Base-by-base conservation (phyloP, 2,113 vertebrate genomes). In the Silurus asotus region DNA sequence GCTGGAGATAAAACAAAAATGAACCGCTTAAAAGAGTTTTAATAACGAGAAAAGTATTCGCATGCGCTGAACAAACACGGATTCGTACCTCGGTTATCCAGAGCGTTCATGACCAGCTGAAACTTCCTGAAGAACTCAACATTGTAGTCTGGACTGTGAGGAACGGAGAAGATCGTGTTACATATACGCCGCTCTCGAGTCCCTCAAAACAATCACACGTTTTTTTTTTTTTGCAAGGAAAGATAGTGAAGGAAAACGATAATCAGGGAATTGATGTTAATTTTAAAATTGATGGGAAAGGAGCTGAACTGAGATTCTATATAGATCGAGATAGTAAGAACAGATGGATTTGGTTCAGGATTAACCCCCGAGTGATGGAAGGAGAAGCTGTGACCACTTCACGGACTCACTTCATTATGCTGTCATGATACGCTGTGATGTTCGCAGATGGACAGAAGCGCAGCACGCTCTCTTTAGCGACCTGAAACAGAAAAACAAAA, bases 101-200 rank as follows among this genome's bases (percentile, higher is more conserved):
- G 93, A 87, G 98, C 98, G 84, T 99, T 99, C 98, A 99, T 99
- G 91, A 99, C 98, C 91, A 99, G 93, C 3, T 96, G 95, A 88
- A 99, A 99, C 83, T 96, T 96, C 88, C 96, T 96, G 89, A 99
- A 99, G 95, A 99, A 99, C 90, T 99, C 98, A 91, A 98, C 96
- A 14, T 99, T 98, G 92, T 99, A 99, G 88, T 99, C 98, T 56
- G 97, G 96, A 92, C 98, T 99, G 93, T 79, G 88, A 90, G 72
- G 87, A 81, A 91, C 15, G 88, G 45, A 81, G 17, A 70, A 75
- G 51, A 19, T 23, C 5, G 6, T 37, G n/a, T 81, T 55, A 86
- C 48, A 82, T 17, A 56, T 19, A 82, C 37, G 59, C 23, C 28
- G n/a, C n/a, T 58, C 51, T 48, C 19, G 4, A 19, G 9, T 20